Evolutionary conservation across 2,888 invertebrate species (phyloP).

Genomic region (Scaptodrosophila latifasciaeformis): DNA sequence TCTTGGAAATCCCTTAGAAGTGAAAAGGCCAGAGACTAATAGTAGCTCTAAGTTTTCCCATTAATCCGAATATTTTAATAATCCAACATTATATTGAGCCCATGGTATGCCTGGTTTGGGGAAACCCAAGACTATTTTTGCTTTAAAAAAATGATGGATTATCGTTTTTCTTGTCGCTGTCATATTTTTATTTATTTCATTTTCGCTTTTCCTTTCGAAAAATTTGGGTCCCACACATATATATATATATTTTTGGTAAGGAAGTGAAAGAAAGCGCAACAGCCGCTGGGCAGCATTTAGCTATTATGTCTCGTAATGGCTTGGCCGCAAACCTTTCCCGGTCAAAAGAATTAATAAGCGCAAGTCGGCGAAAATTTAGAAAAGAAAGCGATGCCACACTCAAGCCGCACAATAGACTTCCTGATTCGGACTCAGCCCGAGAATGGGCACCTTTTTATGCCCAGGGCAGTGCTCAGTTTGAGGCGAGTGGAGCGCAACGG

Average conservation of each 20-base stretch:
- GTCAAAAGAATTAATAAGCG: conserved; percentile 44
- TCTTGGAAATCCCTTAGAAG: no score
- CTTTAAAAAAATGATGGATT: conserved; percentile 57
- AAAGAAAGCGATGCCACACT: conserved; percentile 18
- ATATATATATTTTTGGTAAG: no score
- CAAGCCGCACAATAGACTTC: conserved; percentile 51
- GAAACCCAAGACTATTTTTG: no score
- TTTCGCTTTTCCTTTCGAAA: conserved; percentile 9
- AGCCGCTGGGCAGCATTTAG: conserved; percentile 3
- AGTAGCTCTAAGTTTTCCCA: no score
- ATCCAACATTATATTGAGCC: no score
- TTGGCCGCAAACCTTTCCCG: conserved; percentile 25
- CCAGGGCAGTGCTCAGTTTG: not conserved
- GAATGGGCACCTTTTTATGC: conserved; percentile 49
- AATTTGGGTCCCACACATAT: no score
- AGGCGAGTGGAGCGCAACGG: not conserved
- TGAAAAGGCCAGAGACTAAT: no score
- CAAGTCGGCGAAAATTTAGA: conserved; percentile 43
- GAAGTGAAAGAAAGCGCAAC: conserved; percentile 1
- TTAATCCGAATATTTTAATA: no score
- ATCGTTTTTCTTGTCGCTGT: conserved; percentile 29
- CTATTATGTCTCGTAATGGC: conserved; percentile 30
- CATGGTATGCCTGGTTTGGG: no score
- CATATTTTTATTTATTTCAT: conserved; percentile 28
- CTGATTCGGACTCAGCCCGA: no score